phyloP scores from a whole-genome alignment of 2,888 invertebrate species.

The Temnothorax rugatulus region DNA sequence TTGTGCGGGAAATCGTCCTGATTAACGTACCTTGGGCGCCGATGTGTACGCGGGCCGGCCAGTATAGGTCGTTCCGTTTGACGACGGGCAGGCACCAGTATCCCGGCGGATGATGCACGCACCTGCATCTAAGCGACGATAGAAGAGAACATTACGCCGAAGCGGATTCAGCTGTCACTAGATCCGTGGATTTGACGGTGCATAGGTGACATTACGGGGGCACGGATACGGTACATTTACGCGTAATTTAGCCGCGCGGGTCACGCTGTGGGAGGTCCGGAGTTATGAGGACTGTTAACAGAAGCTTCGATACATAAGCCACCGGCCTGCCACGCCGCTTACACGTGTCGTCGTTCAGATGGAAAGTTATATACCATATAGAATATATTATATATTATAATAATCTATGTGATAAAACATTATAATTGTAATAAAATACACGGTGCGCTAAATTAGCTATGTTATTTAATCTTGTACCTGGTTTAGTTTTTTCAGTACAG shows the following conservation, averaged over 20 bases:
- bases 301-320: slow-evolving; percentile 30
- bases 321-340: background rate
- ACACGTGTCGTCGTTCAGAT: slow-evolving; percentile 28
- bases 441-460: background rate
- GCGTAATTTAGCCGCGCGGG: slow-evolving; percentile 48
- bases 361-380: slow-evolving; percentile 2
- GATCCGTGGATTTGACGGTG: slow-evolving; percentile 51
- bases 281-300: slow-evolving; percentile 40
- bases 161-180: slow-evolving; percentile 53
- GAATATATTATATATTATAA: background rate
- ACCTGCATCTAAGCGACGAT: slow-evolving; percentile 50
- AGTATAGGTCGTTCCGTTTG: slow-evolving; percentile 31
- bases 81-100: slow-evolving; percentile 61
- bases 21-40: slow-evolving; percentile 71
- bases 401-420: background rate
- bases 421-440: slow-evolving; percentile 1
- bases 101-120: slow-evolving; percentile 55
- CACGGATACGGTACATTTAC: slow-evolving; percentile 45
- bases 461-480: background rate
- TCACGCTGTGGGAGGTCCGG: slow-evolving; percentile 8
- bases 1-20: slow-evolving; percentile 66
- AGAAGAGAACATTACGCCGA: slow-evolving; percentile 42
- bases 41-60: slow-evolving; percentile 1
- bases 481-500: background rate
- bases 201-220: slow-evolving; percentile 39